A percentile compares a stretch with the other conserved stretches of the same genome.
Evolutionary conservation across 1,140 invertebrate species (phyloP).

Genomic region (Whitmania pigra): DNA sequence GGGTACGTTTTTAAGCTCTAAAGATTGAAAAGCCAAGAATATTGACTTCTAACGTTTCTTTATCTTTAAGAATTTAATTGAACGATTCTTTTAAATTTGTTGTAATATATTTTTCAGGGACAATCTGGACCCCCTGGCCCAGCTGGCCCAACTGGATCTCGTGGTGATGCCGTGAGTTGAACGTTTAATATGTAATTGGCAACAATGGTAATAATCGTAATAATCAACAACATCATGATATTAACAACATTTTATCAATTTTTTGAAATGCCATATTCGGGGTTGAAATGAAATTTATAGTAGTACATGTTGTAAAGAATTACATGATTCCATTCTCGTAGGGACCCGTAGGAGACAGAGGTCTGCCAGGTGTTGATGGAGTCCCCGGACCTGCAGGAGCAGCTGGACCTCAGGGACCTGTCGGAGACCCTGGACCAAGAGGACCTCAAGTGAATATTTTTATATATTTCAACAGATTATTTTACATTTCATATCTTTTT

Average conservation of each 20-base stretch:
- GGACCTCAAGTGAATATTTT: constrained; percentile 3
- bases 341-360: constrained; percentile 14
- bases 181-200: too few relatives aligned
- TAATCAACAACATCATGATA: too few relatives aligned
- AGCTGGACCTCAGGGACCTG: neutral
- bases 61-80: neutral
- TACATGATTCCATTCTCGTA: neutral
- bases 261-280: too few relatives aligned
- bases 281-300: too few relatives aligned
- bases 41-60: neutral
- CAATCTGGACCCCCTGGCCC: neutral
- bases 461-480: too few relatives aligned
- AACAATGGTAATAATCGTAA: too few relatives aligned
- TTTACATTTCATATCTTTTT: neutral
- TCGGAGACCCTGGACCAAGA: constrained; percentile 10
- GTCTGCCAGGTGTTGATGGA: constrained; percentile 14
- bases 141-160: constrained; percentile 2
- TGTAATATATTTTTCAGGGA: constrained; percentile 16
- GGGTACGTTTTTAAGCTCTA: constrained; percentile 2
- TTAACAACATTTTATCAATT: too few relatives aligned
- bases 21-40: neutral
- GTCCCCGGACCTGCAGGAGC: constrained; percentile 6
- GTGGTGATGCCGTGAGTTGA: constrained; percentile 15
- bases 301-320: too few relatives aligned
- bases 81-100: neutral